A percentile compares a stretch with the other conserved stretches of the same genome.
Evolutionary conservation across 1,140 invertebrate genomes (phyloP).

Genomic region (Lordiphosa mommai): DNA sequence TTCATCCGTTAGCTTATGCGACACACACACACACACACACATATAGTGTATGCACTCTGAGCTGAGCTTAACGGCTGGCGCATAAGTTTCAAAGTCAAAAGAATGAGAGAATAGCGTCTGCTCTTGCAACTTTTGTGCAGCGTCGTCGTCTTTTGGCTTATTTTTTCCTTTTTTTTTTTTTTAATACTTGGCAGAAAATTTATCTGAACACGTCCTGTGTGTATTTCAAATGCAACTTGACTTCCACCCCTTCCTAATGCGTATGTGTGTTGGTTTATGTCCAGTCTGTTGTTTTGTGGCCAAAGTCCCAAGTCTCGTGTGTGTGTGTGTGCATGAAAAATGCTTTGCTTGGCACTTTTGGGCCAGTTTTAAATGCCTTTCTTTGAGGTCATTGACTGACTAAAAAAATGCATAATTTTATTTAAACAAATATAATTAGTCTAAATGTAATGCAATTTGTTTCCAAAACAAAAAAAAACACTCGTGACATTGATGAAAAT

Average conservation of each 20-base stretch:
- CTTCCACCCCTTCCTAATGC: slow-evolving; percentile 2
- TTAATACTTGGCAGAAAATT: slow-evolving; percentile 45
- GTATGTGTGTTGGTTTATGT: slow-evolving; percentile 50
- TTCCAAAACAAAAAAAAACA: not conserved
- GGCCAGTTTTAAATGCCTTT: slow-evolving; percentile 53
- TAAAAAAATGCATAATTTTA: not conserved
- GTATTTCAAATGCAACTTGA: slow-evolving; percentile 56
- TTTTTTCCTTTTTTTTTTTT: no score
- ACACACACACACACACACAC: slow-evolving; percentile 16
- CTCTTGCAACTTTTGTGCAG: slow-evolving; percentile 56
- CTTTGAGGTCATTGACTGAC: slow-evolving; percentile 1
- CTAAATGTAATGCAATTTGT: no score
- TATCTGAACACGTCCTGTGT: slow-evolving; percentile 62
- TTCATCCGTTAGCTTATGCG: slow-evolving; percentile 64
- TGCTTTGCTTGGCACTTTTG: slow-evolving; percentile 54
- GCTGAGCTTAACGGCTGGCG: slow-evolving; percentile 60
- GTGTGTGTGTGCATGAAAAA: slow-evolving; percentile 46
- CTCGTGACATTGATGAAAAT: slow-evolving; percentile 28
- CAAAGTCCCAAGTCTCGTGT: slow-evolving; percentile 39
- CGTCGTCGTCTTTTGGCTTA: slow-evolving; percentile 42
- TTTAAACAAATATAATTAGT: no score
- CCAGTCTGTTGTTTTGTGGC: slow-evolving; percentile 69
- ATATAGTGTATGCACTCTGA: slow-evolving; percentile 20
- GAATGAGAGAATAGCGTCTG: slow-evolving; percentile 21
- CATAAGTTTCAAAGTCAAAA: slow-evolving; percentile 70